Evolutionary conservation across 2,797 vertebrate genomes (phyloP), one percentile per base, ranked within the genome.

Genomic region (Danionella dracula): DNA sequence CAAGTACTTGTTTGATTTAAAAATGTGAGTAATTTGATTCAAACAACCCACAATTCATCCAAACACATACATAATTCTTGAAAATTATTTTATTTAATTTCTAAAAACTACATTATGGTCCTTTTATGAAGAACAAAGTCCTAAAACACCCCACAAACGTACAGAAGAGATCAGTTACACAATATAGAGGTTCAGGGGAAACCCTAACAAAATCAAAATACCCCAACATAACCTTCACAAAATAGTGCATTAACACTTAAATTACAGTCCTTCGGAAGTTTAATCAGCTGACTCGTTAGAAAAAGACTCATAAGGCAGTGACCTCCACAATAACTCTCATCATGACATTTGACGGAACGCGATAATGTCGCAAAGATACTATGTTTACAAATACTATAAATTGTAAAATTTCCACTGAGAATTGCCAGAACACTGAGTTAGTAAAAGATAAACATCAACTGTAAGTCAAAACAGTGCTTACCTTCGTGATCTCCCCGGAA

Each of bases 291-390:
- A n/a, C 1, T 4, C 17, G 4, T 4, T 16, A 2, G 2, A 59
- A 54, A 49, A 31, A 4, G 1, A 32, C 5, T 29, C 12, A 34
- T 53, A 15, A 40, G 7, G 11, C 41, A 27, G 27, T 76, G 74
- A 79, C 77, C 77, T 79, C 77, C 72, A 79, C 35, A 68, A 7
- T 38, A 5, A 58, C 58, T 3, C 17, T 38, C 16, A n/a, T n/a
- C n/a, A 17, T 62, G 55, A 68, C 68, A 66, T 51, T 51, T 49
- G 27, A 37, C 17, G 8, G 8, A 20, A 9, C 15, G 4, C 11
- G 4, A 32, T 38, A 37, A 2, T 7, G 8, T 27, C 6, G 3
- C 6, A 3, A 27, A 3, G 23, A 3, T 27, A 27, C 6, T 27
- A 6, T 27, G 6, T 6, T 27, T 3, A 27, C 6, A 27, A 27